phyloP scores from a whole-genome alignment of 2,797 vertebrate genomes.

The Thalassophryne amazonica region DNA sequence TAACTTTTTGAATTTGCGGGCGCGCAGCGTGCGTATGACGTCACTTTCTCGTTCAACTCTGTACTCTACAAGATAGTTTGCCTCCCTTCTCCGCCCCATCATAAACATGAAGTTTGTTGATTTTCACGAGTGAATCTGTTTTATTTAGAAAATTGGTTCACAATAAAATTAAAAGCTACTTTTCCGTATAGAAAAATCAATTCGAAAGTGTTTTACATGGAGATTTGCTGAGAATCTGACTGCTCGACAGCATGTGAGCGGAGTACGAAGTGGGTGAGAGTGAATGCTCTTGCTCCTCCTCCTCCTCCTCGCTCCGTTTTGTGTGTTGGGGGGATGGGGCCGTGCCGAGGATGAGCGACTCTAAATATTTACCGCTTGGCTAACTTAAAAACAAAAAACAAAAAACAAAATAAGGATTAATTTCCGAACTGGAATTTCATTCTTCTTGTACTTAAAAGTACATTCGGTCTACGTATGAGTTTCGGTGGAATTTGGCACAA shows the following conservation, averaged over 20 bases:
- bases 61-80: constrained; percentile 39
- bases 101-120: too few relatives aligned
- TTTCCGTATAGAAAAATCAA: too few relatives aligned
- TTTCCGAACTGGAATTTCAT: constrained; percentile 30
- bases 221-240: too few relatives aligned
- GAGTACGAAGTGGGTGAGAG: constrained; percentile 33
- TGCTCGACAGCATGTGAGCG: not conserved
- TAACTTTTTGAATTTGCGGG: constrained; percentile 20
- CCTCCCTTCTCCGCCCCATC: rapidly evolving
- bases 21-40: constrained; percentile 42
- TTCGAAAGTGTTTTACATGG: too few relatives aligned
- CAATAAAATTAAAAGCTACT: too few relatives aligned
- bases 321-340: constrained; percentile 81
- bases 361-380: constrained; percentile 72
- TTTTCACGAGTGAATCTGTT: too few relatives aligned
- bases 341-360: constrained; percentile 75
- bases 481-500: constrained; percentile 40
- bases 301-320: constrained; percentile 57
- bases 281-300: constrained; percentile 7
- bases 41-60: constrained; percentile 6
- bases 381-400: constrained; percentile 64
- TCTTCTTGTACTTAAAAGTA: constrained; percentile 18
- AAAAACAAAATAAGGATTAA: too few relatives aligned
- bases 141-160: too few relatives aligned
- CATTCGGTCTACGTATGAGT: constrained; percentile 66